Conservation (phyloP, 2,113 vertebrate species). For the Upupa epops region DNA sequence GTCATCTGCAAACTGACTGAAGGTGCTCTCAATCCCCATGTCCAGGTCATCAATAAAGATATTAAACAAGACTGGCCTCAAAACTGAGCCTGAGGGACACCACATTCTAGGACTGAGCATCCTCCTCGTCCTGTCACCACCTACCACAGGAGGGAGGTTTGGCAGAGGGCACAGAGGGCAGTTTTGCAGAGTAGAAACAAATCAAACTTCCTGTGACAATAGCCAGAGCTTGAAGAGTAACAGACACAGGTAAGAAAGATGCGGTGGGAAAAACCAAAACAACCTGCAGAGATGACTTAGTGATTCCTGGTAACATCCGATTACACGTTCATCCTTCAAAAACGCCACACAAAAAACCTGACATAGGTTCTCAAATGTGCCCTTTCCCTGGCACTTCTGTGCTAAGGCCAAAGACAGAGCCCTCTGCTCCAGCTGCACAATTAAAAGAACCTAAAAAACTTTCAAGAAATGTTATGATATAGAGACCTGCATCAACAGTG, state of each 20-base stretch:
- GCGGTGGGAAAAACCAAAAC: not conserved
- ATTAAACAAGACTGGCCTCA: no score
- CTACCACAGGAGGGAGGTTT: not conserved
- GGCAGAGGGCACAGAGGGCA: not conserved
- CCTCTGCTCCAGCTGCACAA: not conserved
- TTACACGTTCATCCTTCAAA: no score
- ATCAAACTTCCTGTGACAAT: not conserved
- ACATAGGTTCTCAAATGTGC: not conserved
- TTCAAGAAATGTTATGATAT: not conserved
- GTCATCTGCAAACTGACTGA: no score
- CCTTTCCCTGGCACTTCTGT: not conserved
- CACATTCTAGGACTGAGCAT: not conserved
- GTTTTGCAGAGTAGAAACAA: not conserved
- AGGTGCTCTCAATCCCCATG: no score
- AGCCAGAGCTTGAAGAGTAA: not conserved
- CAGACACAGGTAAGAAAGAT: fast-evolving
- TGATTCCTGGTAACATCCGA: not conserved
- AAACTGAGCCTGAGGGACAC: no score
- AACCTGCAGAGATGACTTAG: not conserved
- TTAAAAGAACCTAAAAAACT: no score
- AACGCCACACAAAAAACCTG: not conserved
- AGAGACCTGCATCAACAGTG: not conserved
- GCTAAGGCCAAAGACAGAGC: not conserved
- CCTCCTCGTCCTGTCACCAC: not conserved
- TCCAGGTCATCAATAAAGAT: no score